phyloP scores from a whole-genome alignment of 2,797 vertebrate species.

The Mus caroli region DNA sequence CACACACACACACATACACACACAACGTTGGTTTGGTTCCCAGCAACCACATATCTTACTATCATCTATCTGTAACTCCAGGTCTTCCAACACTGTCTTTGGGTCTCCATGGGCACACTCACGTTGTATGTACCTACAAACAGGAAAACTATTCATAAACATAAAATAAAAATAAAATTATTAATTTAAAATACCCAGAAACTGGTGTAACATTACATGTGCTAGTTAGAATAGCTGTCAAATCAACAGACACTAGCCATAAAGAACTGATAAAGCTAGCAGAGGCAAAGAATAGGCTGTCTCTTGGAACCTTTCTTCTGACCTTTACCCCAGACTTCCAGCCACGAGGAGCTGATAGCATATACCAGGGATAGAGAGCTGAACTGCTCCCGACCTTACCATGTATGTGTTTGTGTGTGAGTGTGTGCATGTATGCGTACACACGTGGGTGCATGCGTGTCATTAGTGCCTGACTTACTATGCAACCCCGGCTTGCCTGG shows the following conservation, averaged over 20 bases:
- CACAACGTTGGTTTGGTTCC: background rate
- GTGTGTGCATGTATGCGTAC: background rate
- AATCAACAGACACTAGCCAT: background rate
- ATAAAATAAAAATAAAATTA: background rate
- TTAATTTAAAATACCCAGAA: background rate
- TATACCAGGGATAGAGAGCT: background rate
- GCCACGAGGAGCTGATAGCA: background rate
- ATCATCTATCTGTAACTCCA: background rate
- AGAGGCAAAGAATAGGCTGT: background rate
- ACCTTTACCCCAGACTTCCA: background rate
- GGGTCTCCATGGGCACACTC: background rate
- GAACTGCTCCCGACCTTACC: no score
- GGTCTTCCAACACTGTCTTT: background rate
- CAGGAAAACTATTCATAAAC: background rate
- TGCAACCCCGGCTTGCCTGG: background rate
- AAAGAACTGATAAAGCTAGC: background rate
- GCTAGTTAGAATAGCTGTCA: background rate
- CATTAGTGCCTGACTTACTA: background rate
- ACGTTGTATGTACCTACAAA: background rate
- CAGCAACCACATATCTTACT: background rate
- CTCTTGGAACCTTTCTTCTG: background rate
- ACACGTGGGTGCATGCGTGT: background rate
- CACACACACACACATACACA: background rate
- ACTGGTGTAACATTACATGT: background rate
- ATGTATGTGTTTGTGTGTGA: background rate